Evolutionary conservation across 2,113 vertebrate genomes (phyloP).

Genomic region (Prochilodus magdalenae): DNA sequence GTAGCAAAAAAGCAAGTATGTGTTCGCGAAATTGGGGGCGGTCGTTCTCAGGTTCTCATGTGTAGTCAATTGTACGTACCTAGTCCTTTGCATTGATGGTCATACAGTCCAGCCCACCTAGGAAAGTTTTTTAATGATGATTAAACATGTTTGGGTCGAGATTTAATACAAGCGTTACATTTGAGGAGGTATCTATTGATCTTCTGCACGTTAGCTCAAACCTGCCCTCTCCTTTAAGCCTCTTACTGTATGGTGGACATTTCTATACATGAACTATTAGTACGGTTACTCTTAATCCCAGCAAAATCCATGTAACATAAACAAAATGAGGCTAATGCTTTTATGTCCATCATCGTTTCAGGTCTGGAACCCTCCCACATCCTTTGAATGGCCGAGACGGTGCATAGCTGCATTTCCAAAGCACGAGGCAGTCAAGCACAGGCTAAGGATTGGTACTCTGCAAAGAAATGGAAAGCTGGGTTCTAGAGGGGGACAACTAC

Average conservation of each 20-base stretch:
- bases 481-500: constrained; percentile 78
- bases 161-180: too few species aligned
- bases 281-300: too few species aligned
- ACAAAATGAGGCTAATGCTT: not conserved
- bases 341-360: constrained; percentile 33
- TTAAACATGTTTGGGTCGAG: too few species aligned
- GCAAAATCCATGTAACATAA: too few species aligned
- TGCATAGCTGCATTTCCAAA: constrained; percentile 1
- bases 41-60: not conserved
- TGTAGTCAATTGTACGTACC: not conserved
- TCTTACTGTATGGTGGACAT: too few species aligned
- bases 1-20: constrained; percentile 39
- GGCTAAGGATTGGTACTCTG: constrained; percentile 15
- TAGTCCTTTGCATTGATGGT: not conserved
- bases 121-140: not conserved
- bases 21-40: not conserved
- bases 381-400: constrained; percentile 8
- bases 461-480: constrained; percentile 80
- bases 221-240: too few species aligned
- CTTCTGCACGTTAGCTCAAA: not conserved
- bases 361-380: constrained; percentile 8
- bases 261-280: too few species aligned
- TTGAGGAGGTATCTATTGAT: not conserved
- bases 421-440: not conserved
- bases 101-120: not conserved